Conservation (phyloP, 2,888 invertebrate species). For the Nephrotoma flavescens region DNA sequence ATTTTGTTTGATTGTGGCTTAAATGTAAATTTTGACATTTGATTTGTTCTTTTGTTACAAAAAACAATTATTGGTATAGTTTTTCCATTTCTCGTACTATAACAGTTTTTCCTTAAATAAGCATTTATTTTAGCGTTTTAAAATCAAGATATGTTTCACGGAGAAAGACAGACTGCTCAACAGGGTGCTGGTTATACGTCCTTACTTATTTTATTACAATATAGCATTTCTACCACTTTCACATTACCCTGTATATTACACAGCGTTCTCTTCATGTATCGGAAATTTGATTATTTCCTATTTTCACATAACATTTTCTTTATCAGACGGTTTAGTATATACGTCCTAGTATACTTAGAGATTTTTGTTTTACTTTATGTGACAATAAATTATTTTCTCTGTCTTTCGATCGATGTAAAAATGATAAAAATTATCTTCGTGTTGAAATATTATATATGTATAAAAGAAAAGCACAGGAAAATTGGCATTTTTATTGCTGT, state of each 20-base stretch:
- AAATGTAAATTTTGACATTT: background rate
- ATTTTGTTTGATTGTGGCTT: background rate
- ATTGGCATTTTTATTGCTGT: background rate
- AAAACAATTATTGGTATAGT: background rate
- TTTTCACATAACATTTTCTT: background rate
- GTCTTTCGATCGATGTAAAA: background rate
- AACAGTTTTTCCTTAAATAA: background rate
- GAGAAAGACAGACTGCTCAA: background rate
- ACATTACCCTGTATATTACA: background rate
- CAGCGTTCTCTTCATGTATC: background rate
- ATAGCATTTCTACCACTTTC: no score
- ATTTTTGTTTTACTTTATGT: background rate
- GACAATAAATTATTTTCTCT: background rate
- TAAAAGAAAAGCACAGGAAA: background rate
- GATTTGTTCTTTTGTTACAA: background rate
- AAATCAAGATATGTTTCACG: background rate
- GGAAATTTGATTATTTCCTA: background rate
- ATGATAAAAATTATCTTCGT: background rate
- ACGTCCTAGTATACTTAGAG: background rate
- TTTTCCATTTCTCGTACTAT: background rate
- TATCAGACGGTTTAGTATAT: background rate
- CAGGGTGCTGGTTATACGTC: no score
- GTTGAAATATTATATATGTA: background rate
- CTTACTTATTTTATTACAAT: no score
- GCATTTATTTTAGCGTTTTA: background rate